Percentiles rank a stretch among this genome's conserved stretches.
Evolutionary conservation across 2,888 invertebrate species (phyloP).

Genomic region (Ornithoptera priamus): DNA sequence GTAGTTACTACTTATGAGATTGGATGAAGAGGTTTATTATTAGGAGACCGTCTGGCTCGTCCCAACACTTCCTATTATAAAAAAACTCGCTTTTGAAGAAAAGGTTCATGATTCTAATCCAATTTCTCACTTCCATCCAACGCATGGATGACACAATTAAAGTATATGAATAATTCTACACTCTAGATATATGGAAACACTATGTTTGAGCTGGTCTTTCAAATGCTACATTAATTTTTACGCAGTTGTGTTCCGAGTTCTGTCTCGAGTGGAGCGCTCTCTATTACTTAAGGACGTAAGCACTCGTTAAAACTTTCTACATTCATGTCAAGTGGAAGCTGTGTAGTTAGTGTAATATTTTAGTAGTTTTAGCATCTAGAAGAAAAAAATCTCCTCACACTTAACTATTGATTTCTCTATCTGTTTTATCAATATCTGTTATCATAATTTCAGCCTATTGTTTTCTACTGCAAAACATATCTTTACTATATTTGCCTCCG

Average conservation of each 20-base stretch:
- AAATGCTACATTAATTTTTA: slow-evolving; percentile 11
- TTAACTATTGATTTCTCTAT: neutral
- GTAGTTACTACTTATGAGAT: too few species aligned
- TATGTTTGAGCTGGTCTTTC: neutral
- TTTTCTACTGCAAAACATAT: too few species aligned
- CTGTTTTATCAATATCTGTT: too few species aligned
- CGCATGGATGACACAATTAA: neutral
- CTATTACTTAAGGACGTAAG: slow-evolving; percentile 8
- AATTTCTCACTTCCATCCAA: neutral
- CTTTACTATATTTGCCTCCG: too few species aligned
- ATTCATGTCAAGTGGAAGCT: neutral
- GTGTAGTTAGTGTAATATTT: neutral
- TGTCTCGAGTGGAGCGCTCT: slow-evolving; percentile 11
- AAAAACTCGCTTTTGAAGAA: too few species aligned
- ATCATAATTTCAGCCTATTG: too few species aligned
- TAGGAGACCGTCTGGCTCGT: too few species aligned
- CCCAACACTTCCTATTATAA: too few species aligned
- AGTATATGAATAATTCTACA: neutral
- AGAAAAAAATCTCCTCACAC: neutral
- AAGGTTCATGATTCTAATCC: neutral
- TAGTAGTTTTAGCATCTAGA: neutral
- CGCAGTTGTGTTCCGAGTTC: slow-evolving; percentile 10
- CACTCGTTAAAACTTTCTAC: neutral
- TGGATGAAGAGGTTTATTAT: too few species aligned
- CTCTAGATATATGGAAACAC: neutral